Conservation (phyloP, 2,113 vertebrate genomes). For the Speoplatyrhinus poulsoni region DNA sequence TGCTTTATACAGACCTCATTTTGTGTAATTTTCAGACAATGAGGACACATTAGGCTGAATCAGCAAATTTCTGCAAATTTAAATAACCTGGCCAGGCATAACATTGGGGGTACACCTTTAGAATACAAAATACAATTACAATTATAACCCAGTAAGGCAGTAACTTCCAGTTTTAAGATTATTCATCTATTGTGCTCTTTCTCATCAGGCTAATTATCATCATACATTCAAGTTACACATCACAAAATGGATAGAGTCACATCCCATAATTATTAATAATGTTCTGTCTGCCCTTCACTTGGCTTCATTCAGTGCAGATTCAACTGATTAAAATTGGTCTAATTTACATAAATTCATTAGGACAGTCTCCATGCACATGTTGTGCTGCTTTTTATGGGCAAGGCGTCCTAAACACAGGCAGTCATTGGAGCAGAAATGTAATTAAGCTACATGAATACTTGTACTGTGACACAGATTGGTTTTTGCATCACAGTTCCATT, state of each 20-base stretch:
- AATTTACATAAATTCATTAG: slow-evolving; percentile 35
- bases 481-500: slow-evolving; percentile 10
- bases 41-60: background rate
- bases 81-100: background rate
- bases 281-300: slow-evolving; percentile 7
- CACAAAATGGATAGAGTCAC: slow-evolving; percentile 32
- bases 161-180: background rate
- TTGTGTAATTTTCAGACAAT: background rate
- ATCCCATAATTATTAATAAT: slow-evolving; percentile 36
- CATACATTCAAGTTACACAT: slow-evolving; percentile 28
- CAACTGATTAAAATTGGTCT: slow-evolving; percentile 32
- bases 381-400: background rate
- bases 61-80: background rate
- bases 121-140: background rate
- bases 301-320: slow-evolving; percentile 28
- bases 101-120: background rate
- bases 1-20: too few species aligned
- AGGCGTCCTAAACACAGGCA: slow-evolving; percentile 4
- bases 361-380: background rate
- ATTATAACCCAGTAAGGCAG: too few species aligned
- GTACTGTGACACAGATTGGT: slow-evolving; percentile 2
- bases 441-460: slow-evolving; percentile 12
- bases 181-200: slow-evolving; percentile 14
- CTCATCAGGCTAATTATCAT: slow-evolving; percentile 23
- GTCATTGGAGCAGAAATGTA: background rate